Evolutionary conservation across 1,140 invertebrate species (phyloP).

Genomic region (Amyelois transitella): DNA sequence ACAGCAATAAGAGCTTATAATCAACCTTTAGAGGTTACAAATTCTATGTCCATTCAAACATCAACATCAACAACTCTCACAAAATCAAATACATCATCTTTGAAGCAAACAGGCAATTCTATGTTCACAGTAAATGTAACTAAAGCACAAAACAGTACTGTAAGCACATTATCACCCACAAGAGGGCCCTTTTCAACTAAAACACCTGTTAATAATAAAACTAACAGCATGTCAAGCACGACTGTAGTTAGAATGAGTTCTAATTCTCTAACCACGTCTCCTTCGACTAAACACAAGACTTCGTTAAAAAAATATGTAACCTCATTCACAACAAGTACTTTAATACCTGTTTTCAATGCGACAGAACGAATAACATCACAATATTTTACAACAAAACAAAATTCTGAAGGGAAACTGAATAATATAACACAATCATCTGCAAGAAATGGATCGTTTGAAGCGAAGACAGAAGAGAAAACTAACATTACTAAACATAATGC

Average conservation of each 20-base stretch:
- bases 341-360: not conserved
- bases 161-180: constrained; percentile 14
- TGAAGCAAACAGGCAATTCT: constrained; percentile 20
- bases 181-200: constrained; percentile 22
- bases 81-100: constrained; percentile 23
- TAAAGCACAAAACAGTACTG: constrained; percentile 14
- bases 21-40: constrained; percentile 39
- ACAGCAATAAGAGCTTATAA: constrained; percentile 23
- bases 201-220: constrained; percentile 35
- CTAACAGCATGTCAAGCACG: constrained; percentile 63
- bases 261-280: constrained; percentile 41
- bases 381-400: constrained; percentile 9
- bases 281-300: constrained; percentile 30
- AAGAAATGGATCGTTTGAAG: not conserved
- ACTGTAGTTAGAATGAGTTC: constrained; percentile 33
- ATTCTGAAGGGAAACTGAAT: constrained; percentile 9
- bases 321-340: not conserved
- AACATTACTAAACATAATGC: constrained; percentile 34
- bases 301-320: not conserved
- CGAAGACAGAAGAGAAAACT: constrained; percentile 17
- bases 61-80: constrained; percentile 34
- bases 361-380: not conserved
- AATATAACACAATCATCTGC: constrained; percentile 5
- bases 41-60: constrained; percentile 34
- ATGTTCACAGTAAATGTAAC: constrained; percentile 19